Evolutionary conservation across 2,113 vertebrate species (phyloP).

Genomic region (Serinus canaria): DNA sequence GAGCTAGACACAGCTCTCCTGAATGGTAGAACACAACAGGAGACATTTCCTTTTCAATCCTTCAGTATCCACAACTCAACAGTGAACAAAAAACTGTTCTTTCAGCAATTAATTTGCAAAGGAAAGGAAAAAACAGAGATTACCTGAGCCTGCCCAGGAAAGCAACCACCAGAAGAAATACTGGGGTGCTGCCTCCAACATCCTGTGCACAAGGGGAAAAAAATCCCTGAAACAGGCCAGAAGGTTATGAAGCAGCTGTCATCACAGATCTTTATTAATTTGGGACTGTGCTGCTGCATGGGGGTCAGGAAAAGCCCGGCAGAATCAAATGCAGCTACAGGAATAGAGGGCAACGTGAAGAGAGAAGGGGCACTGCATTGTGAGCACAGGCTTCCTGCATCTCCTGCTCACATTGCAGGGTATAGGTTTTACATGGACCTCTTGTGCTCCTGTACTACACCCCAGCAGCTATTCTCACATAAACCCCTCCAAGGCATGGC

Average conservation of each 20-base stretch:
- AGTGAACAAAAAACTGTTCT: background rate
- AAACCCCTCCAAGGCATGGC: background rate
- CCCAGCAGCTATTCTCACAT: background rate
- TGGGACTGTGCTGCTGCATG: background rate
- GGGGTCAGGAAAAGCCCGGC: background rate
- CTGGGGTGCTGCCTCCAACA: background rate
- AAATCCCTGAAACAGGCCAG: background rate
- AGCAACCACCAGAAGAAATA: background rate
- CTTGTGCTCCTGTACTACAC: background rate
- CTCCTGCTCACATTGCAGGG: background rate
- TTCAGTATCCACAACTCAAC: background rate
- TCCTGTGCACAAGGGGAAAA: background rate
- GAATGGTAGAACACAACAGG: background rate
- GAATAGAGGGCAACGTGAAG: background rate
- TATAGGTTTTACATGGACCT: background rate
- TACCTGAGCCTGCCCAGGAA: background rate
- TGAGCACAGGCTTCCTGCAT: background rate
- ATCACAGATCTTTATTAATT: slow-evolving; percentile 32
- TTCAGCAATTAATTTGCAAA: background rate
- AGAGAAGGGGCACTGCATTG: background rate
- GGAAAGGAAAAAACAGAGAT: background rate
- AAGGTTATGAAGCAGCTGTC: slow-evolving; percentile 14
- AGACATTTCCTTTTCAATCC: background rate
- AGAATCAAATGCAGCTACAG: slow-evolving; percentile 10
- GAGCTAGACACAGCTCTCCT: background rate